Base-by-base conservation (phyloP, 2,797 vertebrate species). In the Gallirallus australis region DNA sequence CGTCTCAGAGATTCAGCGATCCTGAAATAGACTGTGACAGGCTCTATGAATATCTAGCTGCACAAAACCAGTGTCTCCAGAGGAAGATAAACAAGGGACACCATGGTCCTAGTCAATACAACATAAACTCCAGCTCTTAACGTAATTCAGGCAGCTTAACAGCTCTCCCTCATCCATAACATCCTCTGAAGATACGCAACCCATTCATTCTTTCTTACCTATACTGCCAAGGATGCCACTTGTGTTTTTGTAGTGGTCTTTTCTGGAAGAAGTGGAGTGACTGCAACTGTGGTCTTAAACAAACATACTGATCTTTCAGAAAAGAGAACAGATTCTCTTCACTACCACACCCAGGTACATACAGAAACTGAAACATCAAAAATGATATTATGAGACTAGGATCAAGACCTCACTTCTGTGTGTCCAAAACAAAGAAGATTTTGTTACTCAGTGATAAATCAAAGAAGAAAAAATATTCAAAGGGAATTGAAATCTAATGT, bases 291-390 rank as follows among this genome's bases (percentile, higher is more conserved):
- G 76, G 12, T 45, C 35, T 94, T 72, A 52, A 71, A 42, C 9
- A 86, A 90, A 89, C 37, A 57, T 11, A 68, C 1, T 28, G 47
- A 31, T 7, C 16, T 42, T 83, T 63, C 63, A 85, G 37, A 64
- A 20, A 77, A 37, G 39, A 39, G 0, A 1, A 45, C 20, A 82
- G n/a, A 45, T 72, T 64, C 6, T 69, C 33, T 88, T 80, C 25
- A 81, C 35, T 54, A 61, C 3, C 21, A 7, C 14, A 48, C 7
- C 9, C 30, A 66, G 27, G 7, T 42, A 70, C 0, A 2, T 0
- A 75, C 6, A 73, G 40, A 91, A 86, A 73, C 21, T 85, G 57
- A 85, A 89, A 72, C 6, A 45, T 13, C 42, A 72, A 77, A 77
- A 93, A n/a, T 30, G 5, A 24, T 20, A 5, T 30, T 65, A 40